These are phyloP conservation scores for Philhelius pedissequus DNA, from an alignment of 2,888 invertebrate species.

Conservation along the genomic window DNA sequence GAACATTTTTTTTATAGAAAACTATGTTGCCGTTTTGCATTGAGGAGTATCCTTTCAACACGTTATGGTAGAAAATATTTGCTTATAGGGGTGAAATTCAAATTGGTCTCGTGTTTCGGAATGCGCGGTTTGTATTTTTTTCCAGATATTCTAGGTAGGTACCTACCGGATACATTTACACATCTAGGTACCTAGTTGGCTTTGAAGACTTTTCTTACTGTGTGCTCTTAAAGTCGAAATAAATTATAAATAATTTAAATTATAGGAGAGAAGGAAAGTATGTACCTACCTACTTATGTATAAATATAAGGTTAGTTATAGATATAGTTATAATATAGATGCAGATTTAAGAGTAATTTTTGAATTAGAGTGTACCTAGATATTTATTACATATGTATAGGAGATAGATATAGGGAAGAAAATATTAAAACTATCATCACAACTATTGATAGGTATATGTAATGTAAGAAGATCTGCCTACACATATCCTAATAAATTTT, in stretches of 20 bases:
- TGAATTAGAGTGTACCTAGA: no score
- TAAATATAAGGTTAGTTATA: no score
- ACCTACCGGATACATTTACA: background rate
- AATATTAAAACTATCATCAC: background rate
- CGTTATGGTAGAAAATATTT: conserved; percentile 5
- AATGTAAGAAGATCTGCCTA: no score
- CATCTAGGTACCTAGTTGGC: background rate
- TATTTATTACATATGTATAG: no score
- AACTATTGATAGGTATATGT: background rate
- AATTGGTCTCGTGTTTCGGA: conserved; percentile 19
- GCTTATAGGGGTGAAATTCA: conserved; percentile 27
- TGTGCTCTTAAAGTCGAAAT: background rate
- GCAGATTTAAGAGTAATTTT: no score
- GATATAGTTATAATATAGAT: no score
- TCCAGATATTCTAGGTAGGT: background rate
- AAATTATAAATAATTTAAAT: background rate
- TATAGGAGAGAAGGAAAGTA: no score
- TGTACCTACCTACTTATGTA: background rate
- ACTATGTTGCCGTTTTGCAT: conserved; percentile 55
- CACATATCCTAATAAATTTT: background rate
- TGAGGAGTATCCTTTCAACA: conserved; percentile 1
- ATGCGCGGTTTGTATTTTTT: conserved; percentile 23
- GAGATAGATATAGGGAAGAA: background rate
- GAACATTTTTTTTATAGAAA: conserved; percentile 50
- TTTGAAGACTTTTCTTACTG: background rate